These are phyloP conservation scores for Heliconius aoede DNA, from an alignment of 2,888 invertebrate species.

Conservation along the genomic window DNA sequence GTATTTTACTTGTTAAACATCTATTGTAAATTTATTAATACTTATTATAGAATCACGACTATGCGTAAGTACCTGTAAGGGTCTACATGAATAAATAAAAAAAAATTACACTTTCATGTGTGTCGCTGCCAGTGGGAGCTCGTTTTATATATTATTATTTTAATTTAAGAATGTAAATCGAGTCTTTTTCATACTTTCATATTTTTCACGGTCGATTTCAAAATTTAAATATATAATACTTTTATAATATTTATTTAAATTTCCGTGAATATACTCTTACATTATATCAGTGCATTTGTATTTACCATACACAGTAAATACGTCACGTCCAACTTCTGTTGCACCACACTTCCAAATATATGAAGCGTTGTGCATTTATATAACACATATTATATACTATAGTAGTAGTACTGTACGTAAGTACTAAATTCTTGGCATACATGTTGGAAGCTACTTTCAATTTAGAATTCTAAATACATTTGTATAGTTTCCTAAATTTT, in stretches of 20 bases:
- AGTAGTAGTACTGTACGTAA: no score
- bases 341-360: neutral
- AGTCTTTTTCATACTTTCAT: neutral
- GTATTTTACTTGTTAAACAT: no score
- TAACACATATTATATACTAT: neutral
- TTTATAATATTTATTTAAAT: no score
- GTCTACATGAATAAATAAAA: no score
- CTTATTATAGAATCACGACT: no score
- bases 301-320: constrained; percentile 1
- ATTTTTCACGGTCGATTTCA: neutral
- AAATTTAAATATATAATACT: neutral
- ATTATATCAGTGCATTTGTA: constrained; percentile 7
- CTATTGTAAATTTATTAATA: no score
- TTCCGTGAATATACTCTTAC: neutral
- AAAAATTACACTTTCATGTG: neutral
- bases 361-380: neutral
- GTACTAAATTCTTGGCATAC: constrained; percentile 57
- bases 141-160: neutral
- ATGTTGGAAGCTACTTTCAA: constrained; percentile 55
- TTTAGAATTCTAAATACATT: neutral
- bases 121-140: neutral
- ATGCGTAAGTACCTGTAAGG: no score
- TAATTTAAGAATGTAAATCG: neutral
- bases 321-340: neutral
- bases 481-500: neutral